phyloP scores from a whole-genome alignment of 2,797 vertebrate genomes.

The Aulostomus chinensis region DNA sequence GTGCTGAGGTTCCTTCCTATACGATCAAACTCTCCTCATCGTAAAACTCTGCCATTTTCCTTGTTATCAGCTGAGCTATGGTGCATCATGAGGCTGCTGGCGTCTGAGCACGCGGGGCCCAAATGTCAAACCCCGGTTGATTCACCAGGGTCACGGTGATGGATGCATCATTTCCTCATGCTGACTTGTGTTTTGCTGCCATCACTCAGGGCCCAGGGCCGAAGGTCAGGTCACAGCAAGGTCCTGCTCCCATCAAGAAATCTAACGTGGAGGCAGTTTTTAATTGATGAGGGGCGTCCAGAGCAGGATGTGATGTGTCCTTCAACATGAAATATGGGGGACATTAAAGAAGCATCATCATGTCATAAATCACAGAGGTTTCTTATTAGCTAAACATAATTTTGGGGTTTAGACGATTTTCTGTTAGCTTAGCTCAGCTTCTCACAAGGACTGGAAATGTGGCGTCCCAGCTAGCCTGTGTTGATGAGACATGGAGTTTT shows the following conservation, averaged over 20 bases:
- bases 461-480: too few species aligned
- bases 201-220: conserved; percentile 40
- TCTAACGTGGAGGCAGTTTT: too few species aligned
- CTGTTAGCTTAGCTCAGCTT: too few species aligned
- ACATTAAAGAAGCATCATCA: too few species aligned
- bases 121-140: conserved; percentile 44
- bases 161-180: conserved; percentile 62
- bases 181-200: conserved; percentile 59
- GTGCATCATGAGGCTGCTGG: conserved; percentile 41
- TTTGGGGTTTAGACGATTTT: too few species aligned
- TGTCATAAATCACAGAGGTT: too few species aligned
- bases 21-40: conserved; percentile 18
- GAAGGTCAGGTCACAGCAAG: conserved; percentile 51
- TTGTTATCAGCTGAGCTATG: conserved; percentile 34
- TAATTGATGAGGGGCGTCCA: too few species aligned
- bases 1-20: not conserved
- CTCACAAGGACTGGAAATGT: too few species aligned
- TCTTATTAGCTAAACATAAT: too few species aligned
- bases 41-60: conserved; percentile 44
- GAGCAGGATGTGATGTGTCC: too few species aligned
- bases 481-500: too few species aligned
- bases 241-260: conserved; percentile 22
- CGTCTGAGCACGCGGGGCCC: conserved; percentile 16
- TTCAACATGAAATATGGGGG: too few species aligned
- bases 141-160: conserved; percentile 46